Conservation (phyloP, 2,113 vertebrate species). For the Macroglossus sobrinus region DNA sequence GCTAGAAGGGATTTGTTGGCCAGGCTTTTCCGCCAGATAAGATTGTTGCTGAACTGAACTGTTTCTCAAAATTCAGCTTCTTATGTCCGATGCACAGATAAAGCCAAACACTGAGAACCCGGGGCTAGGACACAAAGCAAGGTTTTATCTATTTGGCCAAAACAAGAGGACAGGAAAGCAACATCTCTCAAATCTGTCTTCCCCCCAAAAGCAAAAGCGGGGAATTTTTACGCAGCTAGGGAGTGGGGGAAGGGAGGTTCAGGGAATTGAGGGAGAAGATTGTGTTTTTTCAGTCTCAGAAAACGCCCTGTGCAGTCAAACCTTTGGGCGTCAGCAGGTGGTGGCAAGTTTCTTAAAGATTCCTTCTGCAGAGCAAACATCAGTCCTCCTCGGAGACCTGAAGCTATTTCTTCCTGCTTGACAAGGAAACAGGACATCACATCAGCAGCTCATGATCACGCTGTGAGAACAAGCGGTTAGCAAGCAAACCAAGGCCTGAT, state of each 20-base stretch:
- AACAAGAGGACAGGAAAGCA: not conserved
- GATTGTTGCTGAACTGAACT: not conserved
- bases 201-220: not conserved
- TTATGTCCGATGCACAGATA: not conserved
- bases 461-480: not conserved
- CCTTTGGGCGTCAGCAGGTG: not conserved
- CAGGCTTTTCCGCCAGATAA: not conserved
- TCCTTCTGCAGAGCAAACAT: not conserved
- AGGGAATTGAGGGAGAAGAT: not conserved
- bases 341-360: not conserved
- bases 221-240: not conserved
- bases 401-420: not conserved
- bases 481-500: not conserved
- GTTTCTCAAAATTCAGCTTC: not conserved
- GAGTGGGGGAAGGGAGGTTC: too few relatives aligned
- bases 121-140: not conserved
- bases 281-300: not conserved
- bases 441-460: not conserved
- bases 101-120: not conserved
- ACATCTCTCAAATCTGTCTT: not conserved
- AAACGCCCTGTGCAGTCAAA: not conserved
- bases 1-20: not conserved
- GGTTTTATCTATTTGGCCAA: not conserved
- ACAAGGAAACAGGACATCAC: not conserved
- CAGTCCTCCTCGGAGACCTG: not conserved